phyloP scores from a whole-genome alignment of 2,113 vertebrate genomes.

The Calypte anna region DNA sequence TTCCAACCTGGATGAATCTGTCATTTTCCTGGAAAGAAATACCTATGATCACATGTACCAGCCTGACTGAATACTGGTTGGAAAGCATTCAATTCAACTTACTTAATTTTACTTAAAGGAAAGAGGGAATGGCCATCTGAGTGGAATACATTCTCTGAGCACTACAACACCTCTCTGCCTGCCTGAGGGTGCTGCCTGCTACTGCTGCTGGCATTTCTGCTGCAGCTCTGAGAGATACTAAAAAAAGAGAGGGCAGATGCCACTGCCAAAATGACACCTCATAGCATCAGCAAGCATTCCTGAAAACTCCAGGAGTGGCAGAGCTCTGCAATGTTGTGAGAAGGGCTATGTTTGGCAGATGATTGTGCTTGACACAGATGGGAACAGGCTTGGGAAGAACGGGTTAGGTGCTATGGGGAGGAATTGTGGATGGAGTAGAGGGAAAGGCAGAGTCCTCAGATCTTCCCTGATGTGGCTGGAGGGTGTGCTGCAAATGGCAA shows the following conservation, averaged over 20 bases:
- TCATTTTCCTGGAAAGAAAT: neutral
- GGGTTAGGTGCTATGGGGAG: neutral
- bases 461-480: neutral
- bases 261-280: neutral
- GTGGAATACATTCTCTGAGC: neutral
- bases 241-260: neutral
- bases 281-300: rapidly evolving
- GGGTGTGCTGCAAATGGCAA: neutral
- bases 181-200: neutral
- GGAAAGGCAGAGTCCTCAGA: neutral
- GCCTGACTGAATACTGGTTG: neutral
- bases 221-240: neutral
- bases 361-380: neutral
- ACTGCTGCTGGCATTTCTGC: neutral
- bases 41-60: neutral
- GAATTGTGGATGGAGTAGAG: neutral
- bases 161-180: neutral
- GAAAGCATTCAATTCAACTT: neutral
- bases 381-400: neutral
- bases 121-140: neutral
- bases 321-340: neutral
- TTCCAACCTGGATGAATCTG: too few relatives aligned
- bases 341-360: neutral
- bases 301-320: neutral
- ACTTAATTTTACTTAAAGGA: neutral